Evolutionary conservation across 2,113 vertebrate species (phyloP).

Genomic region (Pachyramphus minor): DNA sequence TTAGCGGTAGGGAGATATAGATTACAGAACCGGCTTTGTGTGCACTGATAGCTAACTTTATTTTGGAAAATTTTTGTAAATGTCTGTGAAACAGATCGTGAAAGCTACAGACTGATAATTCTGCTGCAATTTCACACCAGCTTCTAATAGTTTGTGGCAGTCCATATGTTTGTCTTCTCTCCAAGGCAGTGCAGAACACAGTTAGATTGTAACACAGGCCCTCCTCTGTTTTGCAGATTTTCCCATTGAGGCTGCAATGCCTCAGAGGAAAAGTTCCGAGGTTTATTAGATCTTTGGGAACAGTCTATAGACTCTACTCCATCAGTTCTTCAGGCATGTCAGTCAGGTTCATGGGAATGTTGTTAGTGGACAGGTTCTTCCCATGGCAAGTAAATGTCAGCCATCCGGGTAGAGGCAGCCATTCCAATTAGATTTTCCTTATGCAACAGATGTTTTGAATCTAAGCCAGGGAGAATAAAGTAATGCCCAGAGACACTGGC

Average conservation of each 20-base stretch:
- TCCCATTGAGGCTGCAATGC: not conserved
- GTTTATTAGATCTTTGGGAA: not conserved
- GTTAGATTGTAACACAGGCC: not conserved
- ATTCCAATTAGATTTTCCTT: not conserved
- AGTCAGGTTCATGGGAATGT: constrained; percentile 18
- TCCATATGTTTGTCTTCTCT: not conserved
- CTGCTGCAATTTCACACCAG: not conserved
- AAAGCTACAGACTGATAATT: not conserved
- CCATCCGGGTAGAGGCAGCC: not conserved
- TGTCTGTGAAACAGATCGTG: not conserved
- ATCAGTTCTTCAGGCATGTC: not conserved
- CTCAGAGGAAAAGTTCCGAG: not conserved
- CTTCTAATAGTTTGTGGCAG: not conserved
- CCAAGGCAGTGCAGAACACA: not conserved
- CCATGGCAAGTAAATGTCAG: constrained; percentile 25
- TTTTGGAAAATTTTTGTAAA: not conserved
- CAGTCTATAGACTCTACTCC: not conserved
- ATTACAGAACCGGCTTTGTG: not conserved
- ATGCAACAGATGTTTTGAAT: constrained; percentile 16
- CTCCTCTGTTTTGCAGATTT: not conserved
- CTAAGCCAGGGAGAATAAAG: not conserved
- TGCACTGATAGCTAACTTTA: not conserved
- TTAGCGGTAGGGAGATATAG: not conserved
- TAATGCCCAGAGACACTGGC: not conserved
- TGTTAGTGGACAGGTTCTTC: constrained; percentile 36